Evolutionary conservation across 2,797 vertebrate genomes (phyloP), one percentile per base, ranked within the genome.

Genomic region (Acridotheres tristis): DNA sequence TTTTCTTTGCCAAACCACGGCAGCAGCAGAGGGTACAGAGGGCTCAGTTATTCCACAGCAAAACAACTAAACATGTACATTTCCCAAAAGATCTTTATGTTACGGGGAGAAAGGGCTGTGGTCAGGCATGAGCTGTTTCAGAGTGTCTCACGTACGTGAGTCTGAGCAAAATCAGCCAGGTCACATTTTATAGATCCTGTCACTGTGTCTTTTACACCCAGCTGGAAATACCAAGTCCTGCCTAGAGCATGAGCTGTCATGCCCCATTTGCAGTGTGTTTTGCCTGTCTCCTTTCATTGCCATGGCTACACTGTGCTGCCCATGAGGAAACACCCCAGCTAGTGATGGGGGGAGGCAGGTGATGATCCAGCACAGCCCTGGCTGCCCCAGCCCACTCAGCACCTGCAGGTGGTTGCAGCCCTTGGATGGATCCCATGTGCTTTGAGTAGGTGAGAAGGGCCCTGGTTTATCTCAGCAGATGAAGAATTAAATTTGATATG

Each of bases 1-100:
- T 83, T 82, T 93, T 79, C 66, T 85, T 51, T 3, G 85, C 95
- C 95, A 96, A 96, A 95, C 91, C 93, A 93, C 88, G 72, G 94
- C 26, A 67, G 88, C 88, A 92, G 73, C 71, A 67, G 77, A 93
- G 93, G 83, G 89, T 94, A 96, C 93, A 92, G 76, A 90, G 77
- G 59, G 50, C 89, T 94, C 85, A 93, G 77, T 93, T 75, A 69
- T 69, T 94, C 83, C 89, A 76, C 77, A 92, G 94, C 67, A 92
- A 92, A 96, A 95, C 76, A 91, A 79, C 91, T 92, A 55, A 84
- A 93, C 67, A 45, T 88, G 82, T 77, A 90, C 38, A 45, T 94
- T 87, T 91, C 85, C 91, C 88, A 54, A 87, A 88, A 86, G 59
- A 54, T 67, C 89, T 87, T 96, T 88, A 48, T 79, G 85, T 71